phyloP scores from a whole-genome alignment of 2,113 vertebrate species.

The Passer montanus region DNA sequence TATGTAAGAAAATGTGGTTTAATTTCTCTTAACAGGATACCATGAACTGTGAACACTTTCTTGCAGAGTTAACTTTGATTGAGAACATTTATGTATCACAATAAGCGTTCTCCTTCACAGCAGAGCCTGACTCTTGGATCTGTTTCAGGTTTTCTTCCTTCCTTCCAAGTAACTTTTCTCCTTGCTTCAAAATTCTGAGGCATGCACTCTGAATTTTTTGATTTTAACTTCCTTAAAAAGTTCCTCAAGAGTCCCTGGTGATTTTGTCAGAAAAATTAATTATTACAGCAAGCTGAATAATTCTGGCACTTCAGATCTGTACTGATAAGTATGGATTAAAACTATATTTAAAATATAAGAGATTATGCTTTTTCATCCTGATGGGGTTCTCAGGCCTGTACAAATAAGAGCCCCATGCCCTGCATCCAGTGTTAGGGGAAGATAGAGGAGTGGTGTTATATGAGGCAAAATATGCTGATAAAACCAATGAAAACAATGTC shows the following conservation, averaged over 20 bases:
- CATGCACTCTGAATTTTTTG: neutral
- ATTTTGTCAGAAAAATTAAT: neutral
- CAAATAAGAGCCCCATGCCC: neutral
- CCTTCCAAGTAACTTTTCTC: neutral
- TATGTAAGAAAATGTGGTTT: neutral
- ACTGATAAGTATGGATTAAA: neutral
- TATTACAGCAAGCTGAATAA: neutral
- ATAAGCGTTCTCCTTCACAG: neutral
- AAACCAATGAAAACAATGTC: neutral
- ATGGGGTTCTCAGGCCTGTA: neutral
- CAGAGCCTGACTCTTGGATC: neutral
- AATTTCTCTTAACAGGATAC: neutral
- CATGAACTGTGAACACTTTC: neutral
- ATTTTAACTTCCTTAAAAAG: neutral
- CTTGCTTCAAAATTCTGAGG: neutral
- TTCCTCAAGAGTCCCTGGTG: neutral
- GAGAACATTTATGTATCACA: neutral
- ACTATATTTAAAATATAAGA: neutral
- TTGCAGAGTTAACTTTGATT: neutral
- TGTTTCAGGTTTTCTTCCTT: neutral
- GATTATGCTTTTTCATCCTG: neutral
- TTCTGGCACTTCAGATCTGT: neutral
- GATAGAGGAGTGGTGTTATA: neutral
- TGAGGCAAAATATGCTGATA: neutral
- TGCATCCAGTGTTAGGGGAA: neutral